These are phyloP conservation scores for Rhamnusium bicolor DNA, from an alignment of 2,888 invertebrate species.

Conservation along the genomic window DNA sequence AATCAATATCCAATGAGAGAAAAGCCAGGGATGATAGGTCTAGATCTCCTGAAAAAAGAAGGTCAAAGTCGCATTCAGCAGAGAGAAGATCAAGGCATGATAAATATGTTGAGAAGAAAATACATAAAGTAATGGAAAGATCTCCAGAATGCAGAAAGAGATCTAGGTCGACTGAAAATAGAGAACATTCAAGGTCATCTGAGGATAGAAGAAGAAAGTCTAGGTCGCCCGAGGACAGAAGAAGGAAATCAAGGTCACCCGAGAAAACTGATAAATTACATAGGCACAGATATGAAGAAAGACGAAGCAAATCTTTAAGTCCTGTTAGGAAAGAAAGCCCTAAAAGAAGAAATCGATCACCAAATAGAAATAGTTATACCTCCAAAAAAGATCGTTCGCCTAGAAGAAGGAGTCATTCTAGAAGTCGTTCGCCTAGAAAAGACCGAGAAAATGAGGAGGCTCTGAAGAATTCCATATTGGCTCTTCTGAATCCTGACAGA, in stretches of 20 bases:
- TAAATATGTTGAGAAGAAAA: conserved; percentile 36
- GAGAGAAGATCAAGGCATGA: conserved; percentile 57
- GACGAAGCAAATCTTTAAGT: conserved; percentile 18
- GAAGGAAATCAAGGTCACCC: conserved; percentile 9
- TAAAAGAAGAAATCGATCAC: conserved; percentile 15
- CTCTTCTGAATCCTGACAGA: conserved; percentile 32
- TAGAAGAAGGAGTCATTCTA: conserved; percentile 16
- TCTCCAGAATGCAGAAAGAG: conserved; percentile 11
- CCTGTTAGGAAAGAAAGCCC: conserved; percentile 12
- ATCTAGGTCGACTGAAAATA: conserved; percentile 13
- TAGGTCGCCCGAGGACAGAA: conserved; percentile 23
- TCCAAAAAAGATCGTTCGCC: conserved; percentile 23
- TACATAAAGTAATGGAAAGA: conserved; percentile 3
- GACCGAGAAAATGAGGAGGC: conserved; percentile 18
- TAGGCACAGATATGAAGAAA: conserved; percentile 17
- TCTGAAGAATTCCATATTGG: conserved; percentile 34
- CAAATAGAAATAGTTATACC: conserved; percentile 9
- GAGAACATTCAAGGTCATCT: conserved; percentile 16
- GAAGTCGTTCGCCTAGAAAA: conserved; percentile 2
- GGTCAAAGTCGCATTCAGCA: conserved; percentile 35
- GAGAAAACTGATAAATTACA: conserved; percentile 19
- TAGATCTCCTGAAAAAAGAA: conserved; percentile 19
- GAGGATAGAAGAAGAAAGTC: conserved; percentile 11
- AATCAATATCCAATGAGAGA: conserved; percentile 37
- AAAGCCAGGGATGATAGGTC: neutral